phyloP scores from a whole-genome alignment of 2,113 vertebrate species.

The Cercopithecus mona region DNA sequence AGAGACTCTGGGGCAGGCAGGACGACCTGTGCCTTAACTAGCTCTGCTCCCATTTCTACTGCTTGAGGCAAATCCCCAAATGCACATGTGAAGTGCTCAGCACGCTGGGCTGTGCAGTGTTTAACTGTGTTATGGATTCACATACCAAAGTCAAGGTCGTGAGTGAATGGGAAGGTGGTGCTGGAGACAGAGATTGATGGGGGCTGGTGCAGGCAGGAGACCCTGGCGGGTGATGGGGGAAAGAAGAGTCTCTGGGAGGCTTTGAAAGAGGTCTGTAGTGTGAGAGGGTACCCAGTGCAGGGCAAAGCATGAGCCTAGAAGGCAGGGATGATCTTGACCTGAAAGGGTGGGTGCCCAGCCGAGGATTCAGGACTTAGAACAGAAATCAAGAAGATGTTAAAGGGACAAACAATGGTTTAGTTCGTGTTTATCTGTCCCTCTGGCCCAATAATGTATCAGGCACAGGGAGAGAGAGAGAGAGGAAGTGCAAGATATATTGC shows the following conservation, averaged over 20 bases:
- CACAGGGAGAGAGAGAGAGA: neutral
- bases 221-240: neutral
- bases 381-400: neutral
- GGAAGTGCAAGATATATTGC: neutral
- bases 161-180: neutral
- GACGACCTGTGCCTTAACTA: too few relatives aligned
- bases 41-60: neutral
- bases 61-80: neutral
- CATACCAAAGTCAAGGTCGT: neutral
- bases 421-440: neutral
- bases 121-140: rapidly evolving
- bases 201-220: neutral
- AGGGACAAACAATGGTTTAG: neutral
- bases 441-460: too few relatives aligned
- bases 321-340: neutral
- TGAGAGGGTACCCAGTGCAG: too few relatives aligned
- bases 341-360: neutral
- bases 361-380: neutral
- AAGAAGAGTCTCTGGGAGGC: neutral
- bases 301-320: neutral
- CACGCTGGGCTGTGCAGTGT: neutral
- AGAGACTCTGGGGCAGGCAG: too few relatives aligned
- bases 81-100: neutral
- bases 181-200: neutral
- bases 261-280: neutral